A percentile compares a stretch with the other conserved stretches of the same genome.
Conservation (phyloP, 2,113 vertebrate genomes). For the Bothrops jararaca region DNA sequence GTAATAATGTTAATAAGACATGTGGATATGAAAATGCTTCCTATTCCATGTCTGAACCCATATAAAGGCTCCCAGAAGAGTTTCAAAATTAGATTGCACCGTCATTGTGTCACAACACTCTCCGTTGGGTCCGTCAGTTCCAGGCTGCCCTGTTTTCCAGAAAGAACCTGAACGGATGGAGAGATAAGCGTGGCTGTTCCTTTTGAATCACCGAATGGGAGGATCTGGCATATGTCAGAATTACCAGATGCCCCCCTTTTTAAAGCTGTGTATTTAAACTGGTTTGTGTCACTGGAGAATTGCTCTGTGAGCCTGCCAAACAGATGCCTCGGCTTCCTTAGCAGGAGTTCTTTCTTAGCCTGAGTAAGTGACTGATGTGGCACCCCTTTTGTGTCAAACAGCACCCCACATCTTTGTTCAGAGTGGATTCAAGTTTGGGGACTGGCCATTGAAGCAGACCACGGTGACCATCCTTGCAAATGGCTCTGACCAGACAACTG, state of each 20-base stretch:
- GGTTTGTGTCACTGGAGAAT: conserved; percentile 13
- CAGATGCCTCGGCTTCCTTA: not conserved
- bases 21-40: not conserved
- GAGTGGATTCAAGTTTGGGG: not conserved
- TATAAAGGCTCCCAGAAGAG: not conserved
- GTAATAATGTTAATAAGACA: not conserved
- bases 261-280: conserved; percentile 10
- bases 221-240: conserved; percentile 14
- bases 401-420: not conserved
- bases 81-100: not conserved
- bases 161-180: not conserved
- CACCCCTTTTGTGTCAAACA: not conserved
- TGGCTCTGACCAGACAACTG: not conserved
- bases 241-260: not conserved
- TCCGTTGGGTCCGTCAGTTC: not conserved
- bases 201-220: not conserved
- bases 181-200: not conserved
- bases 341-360: not conserved
- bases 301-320: not conserved
- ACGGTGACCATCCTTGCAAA: not conserved
- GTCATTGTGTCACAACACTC: not conserved
- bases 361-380: not conserved
- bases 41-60: not conserved
- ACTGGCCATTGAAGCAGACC: not conserved
- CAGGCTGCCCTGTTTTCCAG: not conserved